phyloP scores from a whole-genome alignment of 2,113 vertebrate species.

The Catharus fuscescens region DNA sequence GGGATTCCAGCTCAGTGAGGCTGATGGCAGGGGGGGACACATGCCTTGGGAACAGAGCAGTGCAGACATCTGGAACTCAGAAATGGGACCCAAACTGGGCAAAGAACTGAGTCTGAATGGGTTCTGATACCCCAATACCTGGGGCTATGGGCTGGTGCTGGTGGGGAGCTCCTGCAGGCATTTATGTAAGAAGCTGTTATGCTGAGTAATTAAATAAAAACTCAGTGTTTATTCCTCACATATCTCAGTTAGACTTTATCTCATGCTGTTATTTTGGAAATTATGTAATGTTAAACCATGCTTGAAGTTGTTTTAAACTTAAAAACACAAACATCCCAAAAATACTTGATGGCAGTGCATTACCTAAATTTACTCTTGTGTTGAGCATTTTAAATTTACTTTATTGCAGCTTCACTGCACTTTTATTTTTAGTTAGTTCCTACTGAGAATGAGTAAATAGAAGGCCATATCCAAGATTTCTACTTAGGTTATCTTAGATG shows the following conservation, averaged over 20 bases:
- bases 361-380: neutral
- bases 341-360: neutral
- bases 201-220: neutral
- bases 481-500: neutral
- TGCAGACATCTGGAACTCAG: neutral
- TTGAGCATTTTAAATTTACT: neutral
- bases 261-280: neutral
- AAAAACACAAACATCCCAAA: neutral
- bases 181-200: neutral
- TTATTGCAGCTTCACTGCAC: neutral
- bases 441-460: neutral
- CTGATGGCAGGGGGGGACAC: accelerated
- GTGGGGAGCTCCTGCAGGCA: neutral
- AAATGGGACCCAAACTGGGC: neutral
- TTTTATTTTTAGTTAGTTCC: neutral
- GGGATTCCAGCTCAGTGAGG: neutral
- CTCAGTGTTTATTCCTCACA: neutral
- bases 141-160: neutral
- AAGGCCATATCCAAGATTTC: neutral
- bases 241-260: neutral
- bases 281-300: neutral
- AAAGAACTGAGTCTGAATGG: neutral
- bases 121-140: neutral
- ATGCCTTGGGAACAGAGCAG: neutral
- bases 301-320: neutral